Conservation (phyloP, 2,888 invertebrate genomes). For the Lasioglossum leucozonium region DNA sequence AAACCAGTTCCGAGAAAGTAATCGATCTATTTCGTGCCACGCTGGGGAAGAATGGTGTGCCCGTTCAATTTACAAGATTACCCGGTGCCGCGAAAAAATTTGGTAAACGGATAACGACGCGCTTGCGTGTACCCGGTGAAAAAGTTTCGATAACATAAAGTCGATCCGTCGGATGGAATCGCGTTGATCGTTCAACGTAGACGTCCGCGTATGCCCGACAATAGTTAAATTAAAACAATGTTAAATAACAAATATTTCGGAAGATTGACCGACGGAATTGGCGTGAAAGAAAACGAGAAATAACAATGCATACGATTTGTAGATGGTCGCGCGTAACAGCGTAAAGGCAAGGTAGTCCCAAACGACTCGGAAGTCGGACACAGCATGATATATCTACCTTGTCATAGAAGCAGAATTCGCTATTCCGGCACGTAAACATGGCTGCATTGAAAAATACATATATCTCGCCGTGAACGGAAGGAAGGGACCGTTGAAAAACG, state of each 20-base stretch:
- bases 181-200: background rate
- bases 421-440: conserved; percentile 42
- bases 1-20: conserved; percentile 53
- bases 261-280: background rate
- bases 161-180: background rate
- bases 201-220: background rate
- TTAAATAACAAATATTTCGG: background rate
- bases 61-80: conserved; percentile 37
- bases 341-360: background rate
- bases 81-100: conserved; percentile 23
- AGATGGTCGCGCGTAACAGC: background rate
- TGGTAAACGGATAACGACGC: conserved; percentile 16
- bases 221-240: no score
- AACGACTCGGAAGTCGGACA: conserved; percentile 10
- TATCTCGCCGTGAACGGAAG: background rate
- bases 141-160: conserved; percentile 3
- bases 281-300: background rate
- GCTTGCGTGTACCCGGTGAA: conserved; percentile 14
- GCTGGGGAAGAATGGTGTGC: background rate
- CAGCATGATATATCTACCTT: background rate
- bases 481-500: conserved; percentile 10
- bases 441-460: conserved; percentile 35
- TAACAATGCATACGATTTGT: background rate
- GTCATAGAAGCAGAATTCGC: background rate
- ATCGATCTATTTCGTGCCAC: conserved; percentile 47